These are phyloP conservation scores for Xylota segnis DNA, from an alignment of 2,888 invertebrate species.

Conservation along the genomic window DNA sequence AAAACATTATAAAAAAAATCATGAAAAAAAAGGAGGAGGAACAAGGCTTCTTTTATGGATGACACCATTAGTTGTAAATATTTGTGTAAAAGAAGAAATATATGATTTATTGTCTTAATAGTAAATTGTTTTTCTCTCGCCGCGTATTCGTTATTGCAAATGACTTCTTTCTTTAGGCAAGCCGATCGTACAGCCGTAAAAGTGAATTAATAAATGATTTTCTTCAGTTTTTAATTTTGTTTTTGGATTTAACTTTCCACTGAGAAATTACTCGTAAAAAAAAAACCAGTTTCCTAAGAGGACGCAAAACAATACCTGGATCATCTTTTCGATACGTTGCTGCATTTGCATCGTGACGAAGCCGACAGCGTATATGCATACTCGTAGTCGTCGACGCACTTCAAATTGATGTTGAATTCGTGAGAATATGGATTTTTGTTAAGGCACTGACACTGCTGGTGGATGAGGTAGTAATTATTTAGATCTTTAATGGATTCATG, in stretches of 20 bases:
- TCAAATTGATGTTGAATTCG: constrained; percentile 50
- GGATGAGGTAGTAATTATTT: constrained; percentile 34
- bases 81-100: constrained; percentile 13
- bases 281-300: constrained; percentile 65
- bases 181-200: constrained; percentile 37
- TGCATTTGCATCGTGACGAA: constrained; percentile 36
- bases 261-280: constrained; percentile 59
- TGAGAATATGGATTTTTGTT: constrained; percentile 48
- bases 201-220: constrained; percentile 66
- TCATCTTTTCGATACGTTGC: constrained; percentile 52
- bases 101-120: constrained; percentile 35
- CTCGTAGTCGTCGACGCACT: constrained; percentile 34
- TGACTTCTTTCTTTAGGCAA: constrained; percentile 1
- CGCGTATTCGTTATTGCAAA: neutral
- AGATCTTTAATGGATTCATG: constrained; percentile 25
- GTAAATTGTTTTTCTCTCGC: constrained; percentile 9
- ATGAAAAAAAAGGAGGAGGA: constrained; percentile 35
- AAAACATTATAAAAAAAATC: constrained; percentile 41
- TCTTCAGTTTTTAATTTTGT: constrained; percentile 5
- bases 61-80: neutral
- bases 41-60: constrained; percentile 47
- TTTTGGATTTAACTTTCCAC: constrained; percentile 60
- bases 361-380: constrained; percentile 3
- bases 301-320: constrained; percentile 48
- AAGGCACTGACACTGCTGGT: constrained; percentile 10